These are phyloP conservation scores for Acleris sparsana DNA, from an alignment of 2,888 invertebrate genomes.

Conservation along the genomic window DNA sequence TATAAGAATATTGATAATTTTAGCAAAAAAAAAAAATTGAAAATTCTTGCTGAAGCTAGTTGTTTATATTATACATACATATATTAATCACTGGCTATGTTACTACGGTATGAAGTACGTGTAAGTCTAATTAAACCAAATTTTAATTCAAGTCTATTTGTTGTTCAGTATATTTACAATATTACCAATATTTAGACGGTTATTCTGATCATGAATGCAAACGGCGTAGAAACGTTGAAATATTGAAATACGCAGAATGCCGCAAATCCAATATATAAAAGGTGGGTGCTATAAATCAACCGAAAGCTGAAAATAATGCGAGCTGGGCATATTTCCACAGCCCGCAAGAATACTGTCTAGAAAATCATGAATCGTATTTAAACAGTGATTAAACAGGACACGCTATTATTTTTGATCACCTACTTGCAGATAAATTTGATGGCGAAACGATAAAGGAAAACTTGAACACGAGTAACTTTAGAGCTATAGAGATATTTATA, in stretches of 20 bases:
- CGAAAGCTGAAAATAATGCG: background rate
- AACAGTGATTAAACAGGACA: background rate
- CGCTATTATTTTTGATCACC: background rate
- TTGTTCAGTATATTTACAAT: no score
- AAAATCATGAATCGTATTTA: background rate
- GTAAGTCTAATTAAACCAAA: no score
- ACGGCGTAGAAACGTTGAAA: slow-evolving; percentile 7
- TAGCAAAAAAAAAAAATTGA: no score
- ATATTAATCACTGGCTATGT: no score
- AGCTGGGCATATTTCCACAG: background rate
- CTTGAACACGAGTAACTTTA: no score
- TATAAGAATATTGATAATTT: no score
- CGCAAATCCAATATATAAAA: slow-evolving; percentile 31
- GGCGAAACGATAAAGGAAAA: background rate
- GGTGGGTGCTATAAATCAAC: slow-evolving; percentile 1
- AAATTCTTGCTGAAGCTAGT: no score
- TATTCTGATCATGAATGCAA: slow-evolving; percentile 1
- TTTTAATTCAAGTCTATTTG: no score
- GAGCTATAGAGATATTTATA: no score
- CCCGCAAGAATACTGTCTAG: background rate
- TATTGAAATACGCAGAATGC: slow-evolving; percentile 22
- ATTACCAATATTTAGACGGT: no score
- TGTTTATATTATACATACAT: no score
- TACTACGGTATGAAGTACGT: no score
- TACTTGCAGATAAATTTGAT: background rate